Evolutionary conservation across 2,797 vertebrate genomes (phyloP), one percentile per base, ranked within the genome.

Genomic region (Catharus ustulatus): DNA sequence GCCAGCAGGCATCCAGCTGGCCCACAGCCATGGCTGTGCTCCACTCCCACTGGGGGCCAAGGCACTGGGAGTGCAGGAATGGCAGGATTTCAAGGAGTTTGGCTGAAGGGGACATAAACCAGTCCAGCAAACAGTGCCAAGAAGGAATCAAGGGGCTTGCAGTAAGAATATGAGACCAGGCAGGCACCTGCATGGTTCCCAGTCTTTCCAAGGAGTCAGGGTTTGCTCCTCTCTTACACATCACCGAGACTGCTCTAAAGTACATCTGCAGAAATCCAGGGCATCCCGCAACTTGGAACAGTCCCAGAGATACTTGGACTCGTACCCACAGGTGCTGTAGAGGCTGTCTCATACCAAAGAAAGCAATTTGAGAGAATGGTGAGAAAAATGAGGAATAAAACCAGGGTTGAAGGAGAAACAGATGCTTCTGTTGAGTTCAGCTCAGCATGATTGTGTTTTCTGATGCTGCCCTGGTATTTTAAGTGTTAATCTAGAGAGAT

Each of bases 11-110:
- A 1, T 51, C 75, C 90, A 87, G 57, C 72, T 91, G 93, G 85
- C 61, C 67, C 16, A 17, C 2, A 6, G 72, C 79, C 79, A 49
- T 1, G 3, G 49, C 79, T 34, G 10, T n/a, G 73, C 79, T 91
- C 73, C 2, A 1, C 59, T 83, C 22, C 79, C 42, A 15, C 45
- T 14, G 29, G 73, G 43, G 75, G 14, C 64, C 79, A 67, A 94
- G 68, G 68, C 7, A 1, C 45, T 79, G 45, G 17, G 83, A 95
- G 57, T 73, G 73, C 88, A 90, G 23, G 34, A 84, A 72, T 84
- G 76, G 49, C 73, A 88, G 49, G 15, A 49, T 90, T 90, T 94
- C 93, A 93, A 95, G 49, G 52, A 69, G 17, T 63, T 91, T 90
- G 77, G 69, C 92, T 54, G 73, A 51, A 46, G 16, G 5, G 61